Percentiles rank a stretch among this genome's conserved stretches.
These are phyloP conservation scores for Spilarctia lutea DNA, from an alignment of 2,888 invertebrate genomes.

Conservation along the genomic window DNA sequence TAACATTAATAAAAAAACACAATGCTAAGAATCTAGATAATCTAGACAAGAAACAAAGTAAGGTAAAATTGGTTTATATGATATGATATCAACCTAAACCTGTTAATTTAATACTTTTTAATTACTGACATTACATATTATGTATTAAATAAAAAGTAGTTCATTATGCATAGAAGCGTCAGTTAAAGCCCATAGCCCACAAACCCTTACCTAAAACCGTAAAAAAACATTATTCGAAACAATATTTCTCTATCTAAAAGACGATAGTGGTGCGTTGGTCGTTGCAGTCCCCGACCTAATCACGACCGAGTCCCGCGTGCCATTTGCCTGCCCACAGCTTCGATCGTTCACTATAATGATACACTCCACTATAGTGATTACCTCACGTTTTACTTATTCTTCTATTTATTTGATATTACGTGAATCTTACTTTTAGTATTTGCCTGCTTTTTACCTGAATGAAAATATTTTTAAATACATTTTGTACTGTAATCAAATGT, in stretches of 20 bases:
- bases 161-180: background rate
- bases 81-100: too few relatives aligned
- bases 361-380: conserved; percentile 47
- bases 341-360: conserved; percentile 60
- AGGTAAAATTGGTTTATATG: background rate
- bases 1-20: background rate
- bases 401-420: conserved; percentile 37
- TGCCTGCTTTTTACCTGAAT: background rate
- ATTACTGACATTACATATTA: too few relatives aligned
- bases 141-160: background rate
- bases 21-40: background rate
- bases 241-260: conserved; percentile 59
- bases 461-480: background rate
- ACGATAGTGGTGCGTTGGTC: conserved; percentile 60
- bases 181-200: background rate
- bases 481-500: background rate
- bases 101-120: too few relatives aligned
- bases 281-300: conserved; percentile 80
- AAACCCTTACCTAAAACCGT: conserved; percentile 19
- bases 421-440: background rate
- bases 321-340: conserved; percentile 69
- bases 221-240: conserved; percentile 43
- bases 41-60: background rate
- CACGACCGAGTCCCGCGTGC: conserved; percentile 72
- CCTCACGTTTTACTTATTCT: conserved; percentile 49